Base-by-base conservation (phyloP, 1,140 invertebrate genomes). In the Drosophila persimilis region DNA sequence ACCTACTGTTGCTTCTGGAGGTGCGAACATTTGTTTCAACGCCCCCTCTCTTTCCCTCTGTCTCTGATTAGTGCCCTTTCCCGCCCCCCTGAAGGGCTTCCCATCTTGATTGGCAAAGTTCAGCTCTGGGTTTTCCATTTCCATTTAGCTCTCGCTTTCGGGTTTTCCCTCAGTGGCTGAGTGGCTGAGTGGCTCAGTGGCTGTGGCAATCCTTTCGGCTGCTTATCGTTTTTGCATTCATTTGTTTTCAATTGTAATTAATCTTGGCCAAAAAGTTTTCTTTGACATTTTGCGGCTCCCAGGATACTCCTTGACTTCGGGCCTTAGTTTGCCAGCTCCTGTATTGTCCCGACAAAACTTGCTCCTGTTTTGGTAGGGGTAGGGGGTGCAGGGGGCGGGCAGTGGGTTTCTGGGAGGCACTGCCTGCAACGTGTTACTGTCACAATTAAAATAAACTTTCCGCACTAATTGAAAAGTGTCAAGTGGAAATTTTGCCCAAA, bases 231-330 rank as follows among this genome's bases (percentile, higher is more conserved):
- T 88, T 88, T 88, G 84, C 83, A 88, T 88, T 88, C 83, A 88
- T 88, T 88, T 88, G 83, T 88, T 88, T 88, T 88, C 83, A 88
- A 88, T 88, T 88, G 83, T 88, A 88, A 88, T 88, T 88, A 88
- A 88, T 88, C 83, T 88, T 74, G 71, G 71, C 70, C 71, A 73
- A 64, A 88, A 88, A 88, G 66, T 89, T 86, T 86, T 71, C 83
- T 83, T 76, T 88, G 83, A 88, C 83, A 88, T 88, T 88, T 88
- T 88, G 77, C 79, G 83, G 83, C 80, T 79, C 74, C 63, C 43
- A 58, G 56, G 55, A 43, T 54, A 35, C 74, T 64, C 45, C 55
- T 62, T 67, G 69, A 73, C 57, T 78, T 52, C 47, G 20, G 31
- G 31, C 53, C 48, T 47, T 47, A 70, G 64, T 69, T 73, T 57